Evolutionary conservation across 2,888 invertebrate species (phyloP).

Genomic region (Leptothorax acervorum): DNA sequence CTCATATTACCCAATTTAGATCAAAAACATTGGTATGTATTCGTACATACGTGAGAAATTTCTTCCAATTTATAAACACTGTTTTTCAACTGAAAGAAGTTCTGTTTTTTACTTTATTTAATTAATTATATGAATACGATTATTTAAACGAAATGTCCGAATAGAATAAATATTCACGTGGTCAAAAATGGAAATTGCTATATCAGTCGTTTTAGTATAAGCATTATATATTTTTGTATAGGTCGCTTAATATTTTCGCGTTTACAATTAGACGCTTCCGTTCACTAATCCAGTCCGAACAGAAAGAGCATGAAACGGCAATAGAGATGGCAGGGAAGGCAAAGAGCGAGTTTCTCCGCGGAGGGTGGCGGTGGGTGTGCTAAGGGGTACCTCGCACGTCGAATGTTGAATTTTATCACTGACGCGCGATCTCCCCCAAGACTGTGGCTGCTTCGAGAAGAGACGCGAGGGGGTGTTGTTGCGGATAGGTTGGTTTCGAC

Average conservation of each 20-base stretch:
- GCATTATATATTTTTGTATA: neutral
- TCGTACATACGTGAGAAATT: neutral
- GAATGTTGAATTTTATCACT: conserved; percentile 79
- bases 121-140: neutral
- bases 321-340: conserved; percentile 28
- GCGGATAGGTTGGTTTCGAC: conserved; percentile 69
- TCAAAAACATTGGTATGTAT: neutral
- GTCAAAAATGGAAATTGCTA: neutral
- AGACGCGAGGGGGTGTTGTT: conserved; percentile 57
- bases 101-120: neutral
- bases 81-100: neutral
- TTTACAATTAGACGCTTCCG: conserved; percentile 27
- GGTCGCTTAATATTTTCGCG: neutral
- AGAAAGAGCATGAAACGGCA: conserved; percentile 35
- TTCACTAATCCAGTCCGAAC: conserved; percentile 25
- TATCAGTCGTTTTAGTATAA: neutral
- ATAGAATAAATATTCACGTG: neutral
- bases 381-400: conserved; percentile 57
- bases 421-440: conserved; percentile 80
- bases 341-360: conserved; percentile 34
- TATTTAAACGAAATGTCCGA: neutral
- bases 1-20: conserved; percentile 3
- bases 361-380: conserved; percentile 25
- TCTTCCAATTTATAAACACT: neutral
- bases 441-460: conserved; percentile 61